Percentiles rank a stretch among this genome's conserved stretches.
These are phyloP conservation scores for Thermophis baileyi DNA, from an alignment of 2,113 vertebrate species.

Conservation along the genomic window DNA sequence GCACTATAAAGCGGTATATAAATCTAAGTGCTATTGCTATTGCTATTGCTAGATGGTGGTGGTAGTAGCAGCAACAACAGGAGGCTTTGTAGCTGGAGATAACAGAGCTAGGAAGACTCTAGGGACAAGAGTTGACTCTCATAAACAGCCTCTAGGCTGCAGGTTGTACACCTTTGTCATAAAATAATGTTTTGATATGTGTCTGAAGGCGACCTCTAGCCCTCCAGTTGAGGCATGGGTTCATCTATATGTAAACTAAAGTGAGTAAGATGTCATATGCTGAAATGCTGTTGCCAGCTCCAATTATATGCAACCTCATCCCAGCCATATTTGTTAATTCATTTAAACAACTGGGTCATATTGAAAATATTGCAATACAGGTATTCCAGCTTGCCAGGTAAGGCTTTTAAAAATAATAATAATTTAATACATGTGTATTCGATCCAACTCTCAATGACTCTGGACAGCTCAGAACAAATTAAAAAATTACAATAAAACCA, in stretches of 20 bases:
- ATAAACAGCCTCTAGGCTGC: not conserved
- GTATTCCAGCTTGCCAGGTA: not conserved
- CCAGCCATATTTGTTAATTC: not conserved
- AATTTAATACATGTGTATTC: not conserved
- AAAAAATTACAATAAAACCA: not conserved
- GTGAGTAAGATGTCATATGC: not conserved
- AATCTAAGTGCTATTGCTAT: no score
- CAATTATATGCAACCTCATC: not conserved
- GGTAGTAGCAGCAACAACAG: not conserved
- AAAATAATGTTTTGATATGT: not conserved
- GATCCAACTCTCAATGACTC: not conserved
- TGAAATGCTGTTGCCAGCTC: not conserved
- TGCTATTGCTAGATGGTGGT: no score
- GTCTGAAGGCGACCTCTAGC: not conserved
- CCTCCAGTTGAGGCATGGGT: not conserved
- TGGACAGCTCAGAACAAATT: not conserved
- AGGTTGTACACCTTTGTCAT: not conserved
- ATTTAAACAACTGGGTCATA: not conserved
- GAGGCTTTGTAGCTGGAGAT: not conserved
- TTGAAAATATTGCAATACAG: not conserved
- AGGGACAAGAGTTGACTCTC: not conserved
- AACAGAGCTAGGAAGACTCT: not conserved
- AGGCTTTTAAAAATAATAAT: not conserved
- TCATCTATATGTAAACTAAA: no score
- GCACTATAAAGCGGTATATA: no score